Conservation (phyloP, 2,113 vertebrate genomes). For the Phrynosoma platyrhinos region DNA sequence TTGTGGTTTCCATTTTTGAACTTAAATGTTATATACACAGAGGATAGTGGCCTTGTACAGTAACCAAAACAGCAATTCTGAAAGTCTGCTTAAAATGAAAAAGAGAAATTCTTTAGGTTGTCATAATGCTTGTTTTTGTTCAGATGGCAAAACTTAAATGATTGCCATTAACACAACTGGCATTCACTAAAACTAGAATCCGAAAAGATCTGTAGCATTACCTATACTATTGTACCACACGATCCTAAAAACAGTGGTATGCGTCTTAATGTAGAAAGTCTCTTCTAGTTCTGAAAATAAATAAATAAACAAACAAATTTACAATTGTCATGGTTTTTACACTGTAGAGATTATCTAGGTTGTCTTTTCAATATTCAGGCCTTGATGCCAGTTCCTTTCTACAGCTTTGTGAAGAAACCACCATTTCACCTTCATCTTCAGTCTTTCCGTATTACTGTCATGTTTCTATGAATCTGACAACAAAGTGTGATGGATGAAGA, state of each 20-base stretch:
- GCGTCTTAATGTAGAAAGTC: not conserved
- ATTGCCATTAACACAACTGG: slow-evolving; percentile 8
- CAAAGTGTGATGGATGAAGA: too few species aligned
- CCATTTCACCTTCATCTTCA: not conserved
- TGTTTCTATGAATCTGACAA: too few species aligned
- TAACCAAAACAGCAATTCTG: slow-evolving; percentile 57
- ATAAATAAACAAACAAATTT: not conserved
- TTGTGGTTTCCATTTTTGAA: slow-evolving; percentile 67
- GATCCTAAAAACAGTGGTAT: not conserved
- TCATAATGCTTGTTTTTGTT: slow-evolving; percentile 59
- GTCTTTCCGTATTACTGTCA: not conserved
- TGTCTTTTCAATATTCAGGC: not conserved
- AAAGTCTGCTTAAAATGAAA: slow-evolving; percentile 38
- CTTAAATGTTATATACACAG: slow-evolving; percentile 40
- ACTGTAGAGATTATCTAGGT: not conserved
- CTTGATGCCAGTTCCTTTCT: not conserved
- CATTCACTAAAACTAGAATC: not conserved
- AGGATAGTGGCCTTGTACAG: slow-evolving; percentile 48
- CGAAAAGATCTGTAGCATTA: not conserved
- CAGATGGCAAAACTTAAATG: slow-evolving; percentile 59
- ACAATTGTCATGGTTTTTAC: not conserved
- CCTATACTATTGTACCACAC: not conserved
- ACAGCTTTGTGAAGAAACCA: not conserved
- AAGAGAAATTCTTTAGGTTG: slow-evolving; percentile 42
- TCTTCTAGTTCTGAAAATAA: too few species aligned